Conservation (phyloP, 2,113 vertebrate genomes). For the Hipposideros armiger region DNA sequence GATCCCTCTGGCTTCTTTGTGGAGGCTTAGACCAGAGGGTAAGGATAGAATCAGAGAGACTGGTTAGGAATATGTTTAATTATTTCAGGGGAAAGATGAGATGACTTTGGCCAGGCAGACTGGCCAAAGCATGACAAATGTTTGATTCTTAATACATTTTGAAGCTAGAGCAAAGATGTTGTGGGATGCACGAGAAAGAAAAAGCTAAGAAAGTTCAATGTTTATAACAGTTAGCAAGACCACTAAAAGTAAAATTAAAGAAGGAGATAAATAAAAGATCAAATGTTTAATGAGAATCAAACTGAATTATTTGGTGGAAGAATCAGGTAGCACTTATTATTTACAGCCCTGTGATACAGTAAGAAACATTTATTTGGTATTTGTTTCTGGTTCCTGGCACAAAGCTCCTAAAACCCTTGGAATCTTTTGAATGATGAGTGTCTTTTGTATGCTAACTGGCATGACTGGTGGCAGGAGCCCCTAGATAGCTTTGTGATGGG, state of each 20-base stretch:
- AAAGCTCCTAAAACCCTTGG: not conserved
- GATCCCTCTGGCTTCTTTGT: not conserved
- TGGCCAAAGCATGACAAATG: not conserved
- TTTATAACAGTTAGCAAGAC: not conserved
- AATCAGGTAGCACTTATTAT: not conserved
- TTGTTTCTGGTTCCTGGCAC: not conserved
- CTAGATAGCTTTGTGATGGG: not conserved
- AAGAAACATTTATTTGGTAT: not conserved
- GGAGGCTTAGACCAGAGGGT: not conserved
- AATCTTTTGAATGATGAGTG: not conserved
- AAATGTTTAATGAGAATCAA: slow-evolving; percentile 31
- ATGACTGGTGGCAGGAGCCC: not conserved
- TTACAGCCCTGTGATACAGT: not conserved
- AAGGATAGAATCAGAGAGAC: not conserved
- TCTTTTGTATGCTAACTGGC: not conserved
- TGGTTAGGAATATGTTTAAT: not conserved
- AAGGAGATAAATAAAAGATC: not conserved
- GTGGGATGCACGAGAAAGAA: not conserved
- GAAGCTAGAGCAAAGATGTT: not conserved
- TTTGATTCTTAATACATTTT: not conserved
- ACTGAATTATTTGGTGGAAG: not conserved
- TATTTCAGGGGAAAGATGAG: not conserved
- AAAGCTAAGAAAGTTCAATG: not conserved
- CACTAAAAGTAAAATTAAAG: not conserved
- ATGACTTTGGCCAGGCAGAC: not conserved